A percentile compares a stretch with the other conserved stretches of the same genome.
phyloP scores from a whole-genome alignment of 2,113 vertebrate species.

The Aviceda subcristata region DNA sequence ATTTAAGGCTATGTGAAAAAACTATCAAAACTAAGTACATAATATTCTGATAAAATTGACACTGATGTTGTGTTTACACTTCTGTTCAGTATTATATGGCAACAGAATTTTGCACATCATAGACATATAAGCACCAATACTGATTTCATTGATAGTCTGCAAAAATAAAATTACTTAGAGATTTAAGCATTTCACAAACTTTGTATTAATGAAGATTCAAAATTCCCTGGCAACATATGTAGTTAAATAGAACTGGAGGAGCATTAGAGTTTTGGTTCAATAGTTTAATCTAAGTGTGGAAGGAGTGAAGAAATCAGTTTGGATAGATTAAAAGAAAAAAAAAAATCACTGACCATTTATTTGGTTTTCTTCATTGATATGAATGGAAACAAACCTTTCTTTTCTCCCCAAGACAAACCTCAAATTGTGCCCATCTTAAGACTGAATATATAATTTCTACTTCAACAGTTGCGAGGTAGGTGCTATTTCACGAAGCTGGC shows the following conservation, averaged over 20 bases:
- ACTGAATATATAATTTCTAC: not conserved
- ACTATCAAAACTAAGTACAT: not conserved
- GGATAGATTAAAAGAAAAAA: not conserved
- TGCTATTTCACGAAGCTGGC: not conserved
- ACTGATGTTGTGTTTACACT: not conserved
- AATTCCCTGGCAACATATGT: not conserved
- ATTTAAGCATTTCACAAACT: not conserved
- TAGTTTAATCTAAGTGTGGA: fast-evolving
- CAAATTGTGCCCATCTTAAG: not conserved
- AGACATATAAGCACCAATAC: not conserved
- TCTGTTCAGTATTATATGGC: not conserved
- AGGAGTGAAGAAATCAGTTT: not conserved
- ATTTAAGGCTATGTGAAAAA: not conserved
- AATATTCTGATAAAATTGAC: not conserved
- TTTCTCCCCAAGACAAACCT: not conserved
- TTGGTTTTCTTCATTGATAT: not conserved
- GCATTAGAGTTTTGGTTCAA: not conserved
- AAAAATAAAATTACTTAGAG: not conserved
- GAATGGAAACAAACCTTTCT: not conserved
- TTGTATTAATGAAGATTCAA: not conserved
- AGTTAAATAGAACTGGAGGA: not conserved
- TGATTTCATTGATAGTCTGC: not conserved
- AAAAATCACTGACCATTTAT: not conserved
- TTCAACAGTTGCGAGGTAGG: not conserved
- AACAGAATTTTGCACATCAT: not conserved